A percentile compares a stretch with the other conserved stretches of the same genome.
Evolutionary conservation across 2,113 vertebrate genomes (phyloP).

Genomic region (Capricornis sumatraensis): DNA sequence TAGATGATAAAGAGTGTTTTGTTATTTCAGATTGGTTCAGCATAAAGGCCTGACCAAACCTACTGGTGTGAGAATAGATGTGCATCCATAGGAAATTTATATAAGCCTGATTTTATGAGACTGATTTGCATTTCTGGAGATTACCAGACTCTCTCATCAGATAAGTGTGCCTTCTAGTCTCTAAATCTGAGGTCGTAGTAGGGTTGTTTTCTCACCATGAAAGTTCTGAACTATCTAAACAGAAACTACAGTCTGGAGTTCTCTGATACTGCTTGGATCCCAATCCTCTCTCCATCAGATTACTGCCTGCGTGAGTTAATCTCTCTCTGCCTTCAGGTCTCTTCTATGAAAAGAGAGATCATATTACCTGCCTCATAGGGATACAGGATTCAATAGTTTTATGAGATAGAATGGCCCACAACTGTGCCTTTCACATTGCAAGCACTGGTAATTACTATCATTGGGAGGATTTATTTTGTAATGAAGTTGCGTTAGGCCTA

Average conservation of each 20-base stretch:
- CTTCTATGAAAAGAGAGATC: background rate
- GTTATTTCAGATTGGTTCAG: background rate
- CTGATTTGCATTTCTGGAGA: background rate
- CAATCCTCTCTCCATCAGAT: background rate
- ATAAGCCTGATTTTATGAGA: background rate
- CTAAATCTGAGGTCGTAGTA: background rate
- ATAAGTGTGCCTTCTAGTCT: background rate
- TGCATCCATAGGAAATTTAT: background rate
- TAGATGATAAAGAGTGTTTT: background rate
- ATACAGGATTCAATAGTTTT: background rate
- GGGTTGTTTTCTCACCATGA: background rate
- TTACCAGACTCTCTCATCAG: background rate
- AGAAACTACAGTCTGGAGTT: background rate
- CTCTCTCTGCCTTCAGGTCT: background rate
- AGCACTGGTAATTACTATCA: background rate
- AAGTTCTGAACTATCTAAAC: background rate
- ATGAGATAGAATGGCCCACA: background rate
- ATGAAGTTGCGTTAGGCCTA: background rate
- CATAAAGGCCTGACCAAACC: background rate
- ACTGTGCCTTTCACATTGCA: background rate
- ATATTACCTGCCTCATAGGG: background rate
- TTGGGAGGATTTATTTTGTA: background rate
- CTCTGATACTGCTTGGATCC: background rate
- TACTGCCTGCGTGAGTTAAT: background rate
- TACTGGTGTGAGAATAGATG: background rate